phyloP scores from a whole-genome alignment of 92 coral and sea anemone genomes.

The Zoanthus sociatus region DNA sequence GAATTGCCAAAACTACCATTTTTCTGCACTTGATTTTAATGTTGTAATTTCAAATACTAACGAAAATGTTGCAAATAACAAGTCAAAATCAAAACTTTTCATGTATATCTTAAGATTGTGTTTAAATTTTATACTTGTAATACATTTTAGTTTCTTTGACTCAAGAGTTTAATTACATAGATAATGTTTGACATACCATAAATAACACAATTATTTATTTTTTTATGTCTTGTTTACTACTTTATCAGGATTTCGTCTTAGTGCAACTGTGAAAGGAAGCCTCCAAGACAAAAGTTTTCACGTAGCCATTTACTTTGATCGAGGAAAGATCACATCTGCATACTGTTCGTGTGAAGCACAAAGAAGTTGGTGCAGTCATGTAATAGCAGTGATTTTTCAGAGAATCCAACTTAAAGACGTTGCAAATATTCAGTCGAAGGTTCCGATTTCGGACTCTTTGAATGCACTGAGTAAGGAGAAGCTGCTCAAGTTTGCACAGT shows the following conservation, averaged over 20 bases:
- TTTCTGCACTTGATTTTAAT: too few relatives aligned
- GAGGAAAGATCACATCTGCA: constrained; percentile 94
- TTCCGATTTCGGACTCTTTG: constrained; percentile 92
- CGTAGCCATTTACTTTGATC: constrained; percentile 88
- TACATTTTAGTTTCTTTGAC: too few relatives aligned
- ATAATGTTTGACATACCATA: too few relatives aligned
- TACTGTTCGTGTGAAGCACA: constrained; percentile 81
- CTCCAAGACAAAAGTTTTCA: constrained; percentile 50
- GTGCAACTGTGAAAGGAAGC: constrained; percentile 79
- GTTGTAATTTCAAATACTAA: too few relatives aligned
- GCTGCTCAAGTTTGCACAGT: constrained; percentile 88
- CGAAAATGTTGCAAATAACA: too few relatives aligned
- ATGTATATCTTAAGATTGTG: too few relatives aligned
- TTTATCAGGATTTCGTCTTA: constrained; percentile 84
- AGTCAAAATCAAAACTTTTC: too few relatives aligned
- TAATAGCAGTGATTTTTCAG: constrained; percentile 78
- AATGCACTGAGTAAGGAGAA: constrained; percentile 81
- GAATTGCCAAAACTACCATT: too few relatives aligned
- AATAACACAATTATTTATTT: too few relatives aligned
- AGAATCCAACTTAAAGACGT: constrained; percentile 69
- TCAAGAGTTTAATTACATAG: too few relatives aligned
- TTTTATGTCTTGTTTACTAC: not conserved
- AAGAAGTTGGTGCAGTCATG: constrained; percentile 91
- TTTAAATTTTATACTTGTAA: too few relatives aligned
- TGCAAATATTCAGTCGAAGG: constrained; percentile 46